phyloP scores from a whole-genome alignment of 1,140 invertebrate genomes.

The Phymorhynchus buccinoides region DNA sequence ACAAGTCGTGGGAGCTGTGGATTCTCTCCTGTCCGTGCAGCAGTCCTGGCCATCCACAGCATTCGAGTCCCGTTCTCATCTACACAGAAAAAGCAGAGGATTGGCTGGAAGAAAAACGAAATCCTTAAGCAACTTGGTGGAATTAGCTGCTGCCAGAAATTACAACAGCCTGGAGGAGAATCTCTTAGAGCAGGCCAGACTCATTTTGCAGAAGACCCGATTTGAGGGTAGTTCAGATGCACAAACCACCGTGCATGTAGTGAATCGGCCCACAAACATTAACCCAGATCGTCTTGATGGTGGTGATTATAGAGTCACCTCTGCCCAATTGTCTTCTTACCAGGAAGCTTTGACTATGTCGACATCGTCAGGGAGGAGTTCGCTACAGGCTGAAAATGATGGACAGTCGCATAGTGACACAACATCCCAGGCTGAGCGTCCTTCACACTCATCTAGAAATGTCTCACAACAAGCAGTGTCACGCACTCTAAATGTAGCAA shows the following conservation, averaged over 20 bases:
- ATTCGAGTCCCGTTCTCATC: neutral
- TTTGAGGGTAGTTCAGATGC: neutral
- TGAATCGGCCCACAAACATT: neutral
- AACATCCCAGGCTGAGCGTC: neutral
- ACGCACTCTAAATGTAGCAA: neutral
- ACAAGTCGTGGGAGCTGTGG: constrained; percentile 35
- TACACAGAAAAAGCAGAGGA: neutral
- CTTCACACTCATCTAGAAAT: neutral
- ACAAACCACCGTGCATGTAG: neutral
- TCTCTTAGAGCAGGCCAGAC: neutral
- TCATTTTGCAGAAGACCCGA: constrained; percentile 37
- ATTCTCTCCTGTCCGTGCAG: constrained; percentile 38
- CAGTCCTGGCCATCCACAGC: constrained; percentile 11
- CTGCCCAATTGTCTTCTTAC: neutral
- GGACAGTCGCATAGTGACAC: neutral
- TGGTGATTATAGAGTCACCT: neutral
- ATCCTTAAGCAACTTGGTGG: constrained; percentile 38
- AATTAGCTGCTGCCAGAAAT: neutral
- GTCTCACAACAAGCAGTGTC: neutral
- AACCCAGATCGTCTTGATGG: neutral
- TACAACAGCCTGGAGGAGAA: constrained; percentile 25
- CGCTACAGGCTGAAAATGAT: neutral
- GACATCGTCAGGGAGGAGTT: neutral
- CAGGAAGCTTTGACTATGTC: neutral
- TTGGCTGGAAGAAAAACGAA: constrained; percentile 37